These are phyloP conservation scores for Yponomeuta evonymella DNA, from an alignment of 2,888 invertebrate species.

Conservation along the genomic window DNA sequence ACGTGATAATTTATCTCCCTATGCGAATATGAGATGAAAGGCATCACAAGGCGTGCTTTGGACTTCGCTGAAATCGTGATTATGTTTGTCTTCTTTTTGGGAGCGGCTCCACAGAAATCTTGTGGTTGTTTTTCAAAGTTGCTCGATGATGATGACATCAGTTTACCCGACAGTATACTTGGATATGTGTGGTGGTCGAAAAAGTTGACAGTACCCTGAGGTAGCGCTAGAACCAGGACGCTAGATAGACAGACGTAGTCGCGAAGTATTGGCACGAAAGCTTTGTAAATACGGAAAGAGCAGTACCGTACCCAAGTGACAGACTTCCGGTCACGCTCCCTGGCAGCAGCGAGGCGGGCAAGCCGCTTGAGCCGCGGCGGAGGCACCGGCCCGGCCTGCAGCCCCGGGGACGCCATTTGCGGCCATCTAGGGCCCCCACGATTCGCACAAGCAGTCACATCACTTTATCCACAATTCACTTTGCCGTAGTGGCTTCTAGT, in stretches of 20 bases:
- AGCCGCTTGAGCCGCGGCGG: conserved; percentile 67
- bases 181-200: background rate
- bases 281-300: background rate
- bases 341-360: conserved; percentile 53
- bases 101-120: background rate
- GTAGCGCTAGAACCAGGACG: background rate
- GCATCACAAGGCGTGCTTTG: background rate
- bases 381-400: conserved; percentile 48
- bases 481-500: background rate
- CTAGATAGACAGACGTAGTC: background rate
- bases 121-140: background rate
- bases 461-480: conserved; percentile 13
- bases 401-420: conserved; percentile 41
- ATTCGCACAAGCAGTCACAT: conserved; percentile 22
- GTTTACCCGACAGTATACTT: background rate
- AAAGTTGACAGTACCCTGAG: too few species aligned
- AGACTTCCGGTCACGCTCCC: conserved; percentile 51
- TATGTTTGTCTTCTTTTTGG: background rate
- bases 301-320: conserved; percentile 55
- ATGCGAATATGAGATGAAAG: conserved; percentile 21
- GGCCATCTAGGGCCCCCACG: conserved; percentile 28
- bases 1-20: conserved; percentile 33
- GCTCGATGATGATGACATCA: background rate
- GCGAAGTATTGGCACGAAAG: too few species aligned
- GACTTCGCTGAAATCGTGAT: background rate